Evolutionary conservation across 2,113 vertebrate species (phyloP), one percentile per base, ranked within the genome.

Genomic region (Percopsis transmontana): DNA sequence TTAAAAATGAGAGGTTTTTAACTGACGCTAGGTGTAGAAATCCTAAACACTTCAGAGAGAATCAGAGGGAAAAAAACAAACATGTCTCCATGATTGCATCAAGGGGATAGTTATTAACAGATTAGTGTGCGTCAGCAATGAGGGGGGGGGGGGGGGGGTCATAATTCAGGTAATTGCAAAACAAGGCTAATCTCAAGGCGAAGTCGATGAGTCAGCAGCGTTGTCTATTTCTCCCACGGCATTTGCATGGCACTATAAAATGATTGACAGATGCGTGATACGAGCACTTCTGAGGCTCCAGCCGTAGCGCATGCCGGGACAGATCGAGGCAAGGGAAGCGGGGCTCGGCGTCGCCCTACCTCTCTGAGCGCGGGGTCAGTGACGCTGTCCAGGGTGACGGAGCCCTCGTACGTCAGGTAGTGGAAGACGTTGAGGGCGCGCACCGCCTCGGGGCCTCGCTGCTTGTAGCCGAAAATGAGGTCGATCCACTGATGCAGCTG

Each of bases 401-500:
- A 94, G 90, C 96, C 94, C 91, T 98, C 96, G 57, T 99, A 99
- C 21, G 97, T 98, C 86, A 98, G 87, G 87, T 96, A 94, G 92
- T 97, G 96, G 79, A 98, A 99, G 91, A 99, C 94, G 6, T 99
- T 99, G 88, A 99, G 95, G 51, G 96, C 95, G 5, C 97, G 95
- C 58, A 94, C 94, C 0, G 97, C 97, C 91, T 99, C 96, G 1
- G 97, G 97, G 60, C 97, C 97, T 70, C 97, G 92, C 84, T 99
- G 97, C 87, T 98, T 99, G 90, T 99, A 99, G 89, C 97, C 96
- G 89, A 99, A 99, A 91, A 99, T 94, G 83, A 99, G 96, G 91
- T 99, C 97, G 81, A 99, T 96, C 97, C 97, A 99, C 85, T 98
- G 97, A 89, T 98, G 97, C 82, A 98, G 95, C 8, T 99, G 97